Evolutionary conservation across 2,888 invertebrate genomes (phyloP), one percentile per base, ranked within the genome.

Genomic region (Philopedon plagiatum): DNA sequence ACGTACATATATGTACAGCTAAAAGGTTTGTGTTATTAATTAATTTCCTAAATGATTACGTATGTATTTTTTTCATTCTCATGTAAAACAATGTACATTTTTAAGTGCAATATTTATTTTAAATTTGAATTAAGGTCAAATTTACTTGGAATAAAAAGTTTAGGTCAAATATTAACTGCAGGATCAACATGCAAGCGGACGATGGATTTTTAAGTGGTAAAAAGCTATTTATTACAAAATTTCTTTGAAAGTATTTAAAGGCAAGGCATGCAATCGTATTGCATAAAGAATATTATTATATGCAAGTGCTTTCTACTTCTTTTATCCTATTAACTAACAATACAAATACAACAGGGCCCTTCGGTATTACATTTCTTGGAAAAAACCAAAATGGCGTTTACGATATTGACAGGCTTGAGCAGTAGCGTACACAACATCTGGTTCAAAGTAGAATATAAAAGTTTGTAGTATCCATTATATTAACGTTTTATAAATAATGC

Each of bases 301-400:
- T 15, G 15, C 15, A 39, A 39, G 15, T 15, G 39, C 15, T 39
- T 39, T 39, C 15, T 39, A 39, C 39, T 39, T 39, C 2, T 39
- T 39, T 39, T 15, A 15, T 15, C 5, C 15, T 39, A 39, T 39
- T 39, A 39, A 15, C 39, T 26, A 15, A 15, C 15, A 39, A 39
- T 39, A 15, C 13, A n/a, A 39, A 39, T 39, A 15, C 39, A 15
- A 39, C 39, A 39, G 1, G 39, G 5, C 39, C 39, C 39, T 34
- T 32, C 19, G 15, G 34, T 37, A 51, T 29, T 23, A 54, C 1
- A 23, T 54, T 54, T 54, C 51, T 13, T 23, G 51, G 51, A 29
- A 54, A 54, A 26, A 11, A n/a, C 7, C 3, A 7, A n/a, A n/a
- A 13, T 51, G 23, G n/a, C 23, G 26, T 44, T 15, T n/a, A n/a